A percentile compares a stretch with the other conserved stretches of the same genome.
phyloP scores from a whole-genome alignment of 2,797 vertebrate genomes.

The Poliocrania exsul region DNA sequence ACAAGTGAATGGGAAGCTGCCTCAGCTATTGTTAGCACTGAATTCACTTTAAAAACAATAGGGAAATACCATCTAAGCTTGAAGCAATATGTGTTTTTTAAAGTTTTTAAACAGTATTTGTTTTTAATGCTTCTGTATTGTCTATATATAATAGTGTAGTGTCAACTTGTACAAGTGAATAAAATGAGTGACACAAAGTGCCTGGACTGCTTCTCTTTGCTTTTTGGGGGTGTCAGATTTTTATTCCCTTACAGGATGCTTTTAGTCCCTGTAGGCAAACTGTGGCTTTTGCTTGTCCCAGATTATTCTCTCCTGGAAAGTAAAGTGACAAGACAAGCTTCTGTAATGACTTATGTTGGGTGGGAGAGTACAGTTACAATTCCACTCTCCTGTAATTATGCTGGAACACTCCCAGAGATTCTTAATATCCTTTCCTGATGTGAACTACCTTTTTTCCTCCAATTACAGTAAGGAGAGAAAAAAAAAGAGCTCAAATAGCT shows the following conservation, averaged over 20 bases:
- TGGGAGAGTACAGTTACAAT: background rate
- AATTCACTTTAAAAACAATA: constrained; percentile 65
- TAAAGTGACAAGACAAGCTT: background rate
- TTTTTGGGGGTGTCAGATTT: background rate
- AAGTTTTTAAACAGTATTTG: constrained; percentile 61
- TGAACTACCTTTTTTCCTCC: background rate
- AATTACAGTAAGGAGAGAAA: background rate
- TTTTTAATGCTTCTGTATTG: constrained; percentile 68
- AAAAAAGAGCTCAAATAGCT: background rate
- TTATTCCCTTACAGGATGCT: background rate
- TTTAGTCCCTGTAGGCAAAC: background rate
- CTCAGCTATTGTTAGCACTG: constrained; percentile 46
- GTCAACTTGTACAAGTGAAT: constrained; percentile 65
- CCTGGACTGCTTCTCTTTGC: background rate
- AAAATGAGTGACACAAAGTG: constrained; percentile 44
- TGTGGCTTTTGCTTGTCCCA: background rate
- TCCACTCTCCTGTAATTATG: background rate
- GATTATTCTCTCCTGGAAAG: background rate
- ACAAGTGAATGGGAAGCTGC: background rate
- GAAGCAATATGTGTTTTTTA: constrained; percentile 65
- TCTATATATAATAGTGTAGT: constrained; percentile 53
- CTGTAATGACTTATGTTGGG: background rate
- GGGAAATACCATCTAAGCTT: constrained; percentile 38
- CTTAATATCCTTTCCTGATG: background rate
- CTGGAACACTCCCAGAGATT: background rate